phyloP scores from a whole-genome alignment of 2,888 invertebrate species.

The Sympetrum striolatum region DNA sequence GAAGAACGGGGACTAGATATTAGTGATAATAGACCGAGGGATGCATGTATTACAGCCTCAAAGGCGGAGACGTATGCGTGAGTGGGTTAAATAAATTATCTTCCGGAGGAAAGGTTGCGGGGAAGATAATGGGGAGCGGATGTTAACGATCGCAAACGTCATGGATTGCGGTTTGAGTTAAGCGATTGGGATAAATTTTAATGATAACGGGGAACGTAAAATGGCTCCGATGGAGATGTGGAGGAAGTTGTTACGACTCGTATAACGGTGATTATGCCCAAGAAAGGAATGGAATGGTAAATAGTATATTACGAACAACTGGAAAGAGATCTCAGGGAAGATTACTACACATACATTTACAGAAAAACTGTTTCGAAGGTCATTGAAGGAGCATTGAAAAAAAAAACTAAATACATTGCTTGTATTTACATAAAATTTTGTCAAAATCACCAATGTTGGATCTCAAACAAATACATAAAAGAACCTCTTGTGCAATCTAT shows the following conservation, averaged over 20 bases:
- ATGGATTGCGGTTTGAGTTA: not conserved
- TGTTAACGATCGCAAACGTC: not conserved
- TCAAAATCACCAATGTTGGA: too few species aligned
- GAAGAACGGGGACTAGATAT: not conserved
- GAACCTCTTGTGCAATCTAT: too few species aligned
- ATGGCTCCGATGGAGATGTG: not conserved
- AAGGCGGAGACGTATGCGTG: not conserved
- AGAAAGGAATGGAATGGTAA: not conserved
- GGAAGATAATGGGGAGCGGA: conserved; percentile 10
- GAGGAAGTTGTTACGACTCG: not conserved
- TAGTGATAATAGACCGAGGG: not conserved
- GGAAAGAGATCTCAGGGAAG: too few species aligned
- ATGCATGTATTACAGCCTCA: not conserved
- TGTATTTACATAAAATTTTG: too few species aligned
- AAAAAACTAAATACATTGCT: too few species aligned
- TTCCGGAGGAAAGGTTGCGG: not conserved
- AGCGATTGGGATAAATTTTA: not conserved
- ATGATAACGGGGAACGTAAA: not conserved
- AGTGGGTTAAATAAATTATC: conserved; percentile 17
- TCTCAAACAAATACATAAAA: too few species aligned
- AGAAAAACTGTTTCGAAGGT: too few species aligned
- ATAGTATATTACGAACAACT: not conserved
- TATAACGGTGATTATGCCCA: not conserved
- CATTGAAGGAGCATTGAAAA: too few species aligned
- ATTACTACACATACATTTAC: too few species aligned